These are phyloP conservation scores for Trigoniulus corallinus DNA, from an alignment of 1,140 invertebrate species.

Conservation along the genomic window DNA sequence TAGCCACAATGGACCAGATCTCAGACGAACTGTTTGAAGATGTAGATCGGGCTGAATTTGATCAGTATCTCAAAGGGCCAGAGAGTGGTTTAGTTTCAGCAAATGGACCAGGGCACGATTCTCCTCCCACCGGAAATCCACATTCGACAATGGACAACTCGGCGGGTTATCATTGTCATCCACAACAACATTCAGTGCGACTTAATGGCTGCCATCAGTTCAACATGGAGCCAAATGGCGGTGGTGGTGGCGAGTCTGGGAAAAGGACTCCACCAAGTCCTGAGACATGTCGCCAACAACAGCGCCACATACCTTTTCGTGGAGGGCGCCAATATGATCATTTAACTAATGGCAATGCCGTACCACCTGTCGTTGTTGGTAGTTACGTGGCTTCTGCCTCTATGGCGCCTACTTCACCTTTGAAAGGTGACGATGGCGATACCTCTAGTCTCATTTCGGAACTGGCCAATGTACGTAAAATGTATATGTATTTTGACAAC, in stretches of 20 bases:
- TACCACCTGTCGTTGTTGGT: background rate
- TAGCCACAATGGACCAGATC: constrained; percentile 6
- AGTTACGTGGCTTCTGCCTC: background rate
- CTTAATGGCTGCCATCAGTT: background rate
- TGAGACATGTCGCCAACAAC: background rate
- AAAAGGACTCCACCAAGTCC: background rate
- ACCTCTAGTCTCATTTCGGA: constrained; percentile 13
- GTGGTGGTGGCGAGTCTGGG: constrained; percentile 1
- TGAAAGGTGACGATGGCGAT: background rate
- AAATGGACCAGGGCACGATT: background rate
- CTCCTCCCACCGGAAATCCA: background rate
- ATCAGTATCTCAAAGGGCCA: constrained; percentile 38
- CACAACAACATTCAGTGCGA: background rate
- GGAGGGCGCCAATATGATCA: background rate
- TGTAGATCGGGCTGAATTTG: constrained; percentile 40
- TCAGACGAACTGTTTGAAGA: constrained; percentile 18
- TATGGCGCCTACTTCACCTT: background rate
- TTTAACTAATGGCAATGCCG: background rate
- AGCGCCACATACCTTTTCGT: too few species aligned
- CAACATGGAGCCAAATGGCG: constrained; percentile 1
- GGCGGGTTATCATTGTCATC: background rate
- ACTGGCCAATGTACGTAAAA: constrained; percentile 12
- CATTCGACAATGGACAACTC: background rate
- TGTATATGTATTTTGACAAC: constrained; percentile 13
- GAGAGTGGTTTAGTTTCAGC: background rate